A percentile compares a stretch with the other conserved stretches of the same genome.
Conservation (phyloP, 2,888 invertebrate genomes). For the Xylota sylvarum region DNA sequence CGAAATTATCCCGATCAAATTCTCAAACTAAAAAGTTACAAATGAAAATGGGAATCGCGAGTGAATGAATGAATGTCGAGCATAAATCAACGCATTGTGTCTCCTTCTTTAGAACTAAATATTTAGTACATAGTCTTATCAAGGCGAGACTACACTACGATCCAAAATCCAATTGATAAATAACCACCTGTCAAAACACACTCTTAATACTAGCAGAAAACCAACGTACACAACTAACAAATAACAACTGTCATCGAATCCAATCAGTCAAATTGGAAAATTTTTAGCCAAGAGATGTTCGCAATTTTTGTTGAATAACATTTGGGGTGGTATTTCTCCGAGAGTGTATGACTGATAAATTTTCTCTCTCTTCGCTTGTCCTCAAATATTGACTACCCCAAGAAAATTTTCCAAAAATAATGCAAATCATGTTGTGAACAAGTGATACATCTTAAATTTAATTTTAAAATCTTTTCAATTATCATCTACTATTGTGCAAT, state of each 20-base stretch:
- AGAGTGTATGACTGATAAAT: constrained; percentile 46
- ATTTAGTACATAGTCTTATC: constrained; percentile 52
- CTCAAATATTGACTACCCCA: constrained; percentile 62
- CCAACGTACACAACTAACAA: neutral
- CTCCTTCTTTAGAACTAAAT: neutral
- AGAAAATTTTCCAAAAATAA: constrained; percentile 37
- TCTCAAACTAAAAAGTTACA: no score
- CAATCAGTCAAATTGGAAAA: constrained; percentile 50
- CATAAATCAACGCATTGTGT: neutral
- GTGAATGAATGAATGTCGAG: no score
- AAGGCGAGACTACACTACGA: constrained; percentile 7
- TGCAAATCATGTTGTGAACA: constrained; percentile 65
- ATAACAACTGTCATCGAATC: constrained; percentile 27
- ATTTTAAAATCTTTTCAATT: constrained; percentile 43
- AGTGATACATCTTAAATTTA: constrained; percentile 47
- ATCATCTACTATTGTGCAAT: constrained; percentile 67
- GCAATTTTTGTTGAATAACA: constrained; percentile 59
- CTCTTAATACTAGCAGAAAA: neutral
- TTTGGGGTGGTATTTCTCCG: constrained; percentile 71
- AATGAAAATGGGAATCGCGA: no score
- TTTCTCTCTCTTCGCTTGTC: constrained; percentile 32
- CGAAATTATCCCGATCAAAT: no score
- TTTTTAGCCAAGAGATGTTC: constrained; percentile 59
- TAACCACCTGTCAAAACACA: constrained; percentile 59
- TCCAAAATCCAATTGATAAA: constrained; percentile 5